phyloP scores from a whole-genome alignment of 2,113 vertebrate species.

The Myotis lucifugus region DNA sequence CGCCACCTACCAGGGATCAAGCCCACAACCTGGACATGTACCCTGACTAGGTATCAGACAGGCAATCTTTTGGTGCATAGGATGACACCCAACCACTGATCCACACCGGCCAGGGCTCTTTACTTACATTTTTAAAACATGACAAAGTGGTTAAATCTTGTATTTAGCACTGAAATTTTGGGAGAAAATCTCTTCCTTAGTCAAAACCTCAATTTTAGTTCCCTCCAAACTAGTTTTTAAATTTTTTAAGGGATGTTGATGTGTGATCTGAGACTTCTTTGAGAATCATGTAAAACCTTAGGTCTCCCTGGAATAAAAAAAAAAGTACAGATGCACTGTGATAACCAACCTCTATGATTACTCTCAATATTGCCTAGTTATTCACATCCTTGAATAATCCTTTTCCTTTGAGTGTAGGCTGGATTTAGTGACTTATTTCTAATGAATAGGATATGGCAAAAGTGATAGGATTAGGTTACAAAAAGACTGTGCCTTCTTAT shows the following conservation, averaged over 20 bases:
- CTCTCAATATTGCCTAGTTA: neutral
- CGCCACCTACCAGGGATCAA: no score
- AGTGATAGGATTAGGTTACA: neutral
- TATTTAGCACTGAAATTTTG: constrained; percentile 25
- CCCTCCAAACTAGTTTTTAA: neutral
- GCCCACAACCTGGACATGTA: no score
- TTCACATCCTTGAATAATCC: neutral
- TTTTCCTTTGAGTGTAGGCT: neutral
- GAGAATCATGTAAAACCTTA: constrained; percentile 40
- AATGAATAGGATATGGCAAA: neutral
- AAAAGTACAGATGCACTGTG: neutral
- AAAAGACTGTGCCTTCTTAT: neutral
- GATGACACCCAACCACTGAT: no score
- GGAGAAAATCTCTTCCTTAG: constrained; percentile 35
- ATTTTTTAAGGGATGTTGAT: neutral
- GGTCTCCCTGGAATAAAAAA: neutral
- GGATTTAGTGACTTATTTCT: neutral
- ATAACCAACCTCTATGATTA: neutral
- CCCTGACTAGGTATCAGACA: no score
- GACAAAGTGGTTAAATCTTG: neutral
- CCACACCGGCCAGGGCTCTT: no score
- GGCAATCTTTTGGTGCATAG: no score
- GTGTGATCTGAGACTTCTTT: neutral
- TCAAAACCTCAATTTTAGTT: constrained; percentile 46
- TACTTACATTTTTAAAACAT: neutral